These are phyloP conservation scores for Rhagologus leucostigma DNA, from an alignment of 2,113 vertebrate species.

Conservation along the genomic window DNA sequence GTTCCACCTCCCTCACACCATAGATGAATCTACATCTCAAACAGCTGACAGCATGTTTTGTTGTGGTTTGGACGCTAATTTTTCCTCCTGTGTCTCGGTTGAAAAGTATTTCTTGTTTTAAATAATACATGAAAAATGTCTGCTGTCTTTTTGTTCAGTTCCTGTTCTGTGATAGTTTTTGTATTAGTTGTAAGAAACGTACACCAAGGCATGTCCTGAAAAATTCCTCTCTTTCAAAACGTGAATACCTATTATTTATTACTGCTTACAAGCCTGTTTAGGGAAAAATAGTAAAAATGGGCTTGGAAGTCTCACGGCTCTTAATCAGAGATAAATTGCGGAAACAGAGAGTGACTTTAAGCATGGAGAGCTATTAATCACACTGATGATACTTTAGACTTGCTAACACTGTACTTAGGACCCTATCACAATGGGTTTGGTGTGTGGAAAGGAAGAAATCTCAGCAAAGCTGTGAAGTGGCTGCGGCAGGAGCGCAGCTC, in stretches of 20 bases:
- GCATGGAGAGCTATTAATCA: conserved; percentile 33
- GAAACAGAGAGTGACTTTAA: not conserved
- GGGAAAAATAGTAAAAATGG: conserved; percentile 20
- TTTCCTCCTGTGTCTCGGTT: not conserved
- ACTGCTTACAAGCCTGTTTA: conserved; percentile 19
- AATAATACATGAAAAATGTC: conserved; percentile 37
- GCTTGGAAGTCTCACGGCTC: conserved; percentile 10
- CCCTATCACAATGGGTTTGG: not conserved
- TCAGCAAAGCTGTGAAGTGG: not conserved
- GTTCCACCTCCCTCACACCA: not conserved
- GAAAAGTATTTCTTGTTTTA: conserved; percentile 41
- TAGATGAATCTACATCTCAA: conserved; percentile 20
- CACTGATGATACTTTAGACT: not conserved
- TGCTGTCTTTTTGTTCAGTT: conserved; percentile 18
- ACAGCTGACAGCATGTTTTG: conserved; percentile 63
- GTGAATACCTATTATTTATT: conserved; percentile 28
- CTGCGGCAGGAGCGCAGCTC: not conserved
- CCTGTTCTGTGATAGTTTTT: conserved; percentile 27
- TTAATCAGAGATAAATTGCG: conserved; percentile 23
- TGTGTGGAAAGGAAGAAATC: not conserved
- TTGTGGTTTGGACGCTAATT: conserved; percentile 26
- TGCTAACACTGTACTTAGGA: not conserved
- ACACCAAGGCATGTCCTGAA: conserved; percentile 38
- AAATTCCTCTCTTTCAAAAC: not conserved
- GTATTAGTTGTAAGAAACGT: conserved; percentile 30